Evolutionary conservation across 1,140 invertebrate genomes (phyloP), one percentile per base, ranked within the genome.

Genomic region (Monomorium pharaonis): DNA sequence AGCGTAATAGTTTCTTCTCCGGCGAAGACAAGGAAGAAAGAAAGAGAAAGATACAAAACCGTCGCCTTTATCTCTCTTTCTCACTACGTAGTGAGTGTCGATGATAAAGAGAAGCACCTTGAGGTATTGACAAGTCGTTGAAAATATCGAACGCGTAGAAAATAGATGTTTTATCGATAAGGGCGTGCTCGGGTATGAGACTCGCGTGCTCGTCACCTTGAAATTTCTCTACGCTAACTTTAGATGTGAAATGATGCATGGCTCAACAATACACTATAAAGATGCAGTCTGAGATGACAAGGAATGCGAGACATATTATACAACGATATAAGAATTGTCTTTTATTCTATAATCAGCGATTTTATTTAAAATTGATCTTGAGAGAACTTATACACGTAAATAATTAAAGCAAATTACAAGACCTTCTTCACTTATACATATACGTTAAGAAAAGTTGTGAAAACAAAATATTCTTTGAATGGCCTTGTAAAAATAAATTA

Each of bases 241-340:
- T 83, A 83, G 78, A 83, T 42, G 51, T 83, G 51, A 83, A 83
- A 83, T 83, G 78, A 83, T 83, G 67, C 78, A 83, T 74, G 74
- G 60, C 49, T 83, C 27, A 24, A 78, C 60, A 67, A 51, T 74
- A 30, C 54, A 58, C 37, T 74, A 83, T 83, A 83, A 83, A 83
- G n/a, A 60, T 51, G 51, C 78, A 58, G 51, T 12, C 62, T 27
- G 37, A 4, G 18, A 18, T 30, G 78, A 83, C 67, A 72, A 30
- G n/a, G 37, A 72, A 72, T 58, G 18, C n/a, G 65, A 72, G 37
- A n/a, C 67, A 42, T 18, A 14, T n/a, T 44, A 47, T 30, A 24
- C 14, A 24, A n/a, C 16, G 7, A 51, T 10, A 16, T 65, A 24
- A 78, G 54, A 27, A 69, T 54, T 9, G 6, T 67, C 2, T 37